Evolutionary conservation across 1,140 invertebrate genomes (phyloP), one percentile per base, ranked within the genome.

Genomic region (Aphidius gifuensis): DNA sequence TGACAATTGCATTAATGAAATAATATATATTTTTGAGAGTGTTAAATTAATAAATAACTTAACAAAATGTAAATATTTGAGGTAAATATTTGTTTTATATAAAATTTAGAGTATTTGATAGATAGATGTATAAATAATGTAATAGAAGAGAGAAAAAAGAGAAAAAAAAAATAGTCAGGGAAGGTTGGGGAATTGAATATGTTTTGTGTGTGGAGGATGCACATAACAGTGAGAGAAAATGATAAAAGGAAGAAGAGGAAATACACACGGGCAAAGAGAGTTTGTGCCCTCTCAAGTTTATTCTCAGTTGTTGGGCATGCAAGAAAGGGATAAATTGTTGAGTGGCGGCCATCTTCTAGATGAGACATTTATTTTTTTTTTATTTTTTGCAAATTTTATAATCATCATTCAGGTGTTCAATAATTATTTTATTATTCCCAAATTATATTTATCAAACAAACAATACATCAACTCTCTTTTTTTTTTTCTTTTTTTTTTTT

Each of bases 281-380:
- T 55, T 40, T 43, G 42, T 55, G 53, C 53, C 53, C 53, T 32
- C 23, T 32, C 23, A 39, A 54, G 51, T 45, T 39, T 54, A 59
- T 58, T 58, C 49, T 66, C 55, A 54, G 61, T 42, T 46, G 44
- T 74, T 75, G 74, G 79, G 78, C 74, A 78, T 82, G 76, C 80
- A 79, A 79, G 76, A 83, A 80, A 79, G 79, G 77, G 77, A 82
- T 81, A 80, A 82, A 81, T 83, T 80, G 79, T 79, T 75, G 77
- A 83, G 74, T 76, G 75, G 82, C 81, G 80, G 83, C 83, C 83
- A 84, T 84, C 82, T 84, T 84, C 80, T 79, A 80, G 71, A 76
- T 75, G 71, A 81, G 71, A 63, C 47, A 32, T 53, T 48, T 57
- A 53, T 82, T 82, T 82, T 82, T 82, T 76, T 76, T 74, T 57